Evolutionary conservation across 2,113 vertebrate species (phyloP), one percentile per base, ranked within the genome.

Genomic region (Cricetomys ansorgei): DNA sequence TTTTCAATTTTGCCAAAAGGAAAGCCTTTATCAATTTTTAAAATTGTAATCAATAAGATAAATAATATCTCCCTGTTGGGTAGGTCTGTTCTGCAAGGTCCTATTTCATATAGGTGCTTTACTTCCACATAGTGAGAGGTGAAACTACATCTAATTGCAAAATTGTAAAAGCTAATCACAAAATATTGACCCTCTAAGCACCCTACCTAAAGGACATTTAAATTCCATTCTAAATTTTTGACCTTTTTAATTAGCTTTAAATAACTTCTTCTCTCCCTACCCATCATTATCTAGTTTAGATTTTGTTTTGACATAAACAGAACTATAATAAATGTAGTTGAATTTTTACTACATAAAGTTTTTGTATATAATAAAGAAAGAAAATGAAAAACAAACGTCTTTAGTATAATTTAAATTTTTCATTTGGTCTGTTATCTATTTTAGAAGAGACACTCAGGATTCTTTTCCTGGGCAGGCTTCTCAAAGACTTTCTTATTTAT

Each of bases 121-220:
- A n/a, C 2, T 67, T 45, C 19, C 34, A 80, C 19, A 55, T n/a
- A 57, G 34, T 3, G 19, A 55, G 53, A n/a, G 7, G 17, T 69
- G 15, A 80, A 80, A 59, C 5, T 53, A 23, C 13, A 4, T 88
- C 45, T 29, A 9, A 29, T 25, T 19, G 40, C 5, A 91, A 64
- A 5, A 70, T 50, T 5, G 6, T 67, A 43, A 53, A 31, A 40
- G 1, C n/a, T 88, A 1, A 69, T 76, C 25, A 15, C 8, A 64
- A 80, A 79, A 21, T 37, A 88, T 0, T 4, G 3, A 79, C 65
- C 5, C 0, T 27, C n/a, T 70, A 91, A 87, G 21, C 37, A 3
- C 0, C 16, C 13, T 7, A 27, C 0, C 1, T 29, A 0, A 45
- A 0, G 23, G 75, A 8, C 59, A 12, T 64, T 9, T 29, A 48